Evolutionary conservation across 2,797 vertebrate species (phyloP).

Genomic region (Pipistrellus kuhlii): DNA sequence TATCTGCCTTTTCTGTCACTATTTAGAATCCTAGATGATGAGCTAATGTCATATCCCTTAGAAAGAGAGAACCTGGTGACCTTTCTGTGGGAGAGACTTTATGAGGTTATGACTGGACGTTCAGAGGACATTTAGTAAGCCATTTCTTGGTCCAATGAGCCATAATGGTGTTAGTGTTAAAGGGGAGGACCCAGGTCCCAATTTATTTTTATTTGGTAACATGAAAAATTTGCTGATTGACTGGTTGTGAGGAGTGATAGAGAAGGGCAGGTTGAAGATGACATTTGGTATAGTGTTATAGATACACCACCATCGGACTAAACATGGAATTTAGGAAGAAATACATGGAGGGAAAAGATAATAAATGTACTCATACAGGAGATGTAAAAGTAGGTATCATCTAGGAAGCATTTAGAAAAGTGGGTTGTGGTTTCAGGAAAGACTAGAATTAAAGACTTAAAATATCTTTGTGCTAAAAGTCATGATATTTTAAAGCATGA

Average conservation of each 20-base stretch:
- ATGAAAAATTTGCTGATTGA: background rate
- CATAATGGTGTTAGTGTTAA: background rate
- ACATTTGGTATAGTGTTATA: background rate
- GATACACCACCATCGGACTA: background rate
- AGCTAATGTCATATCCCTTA: background rate
- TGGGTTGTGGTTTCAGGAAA: background rate
- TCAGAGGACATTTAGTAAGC: background rate
- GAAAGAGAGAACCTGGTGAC: background rate
- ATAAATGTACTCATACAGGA: background rate
- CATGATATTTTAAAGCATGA: background rate
- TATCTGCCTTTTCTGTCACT: background rate
- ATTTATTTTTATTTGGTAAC: background rate
- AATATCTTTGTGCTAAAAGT: background rate
- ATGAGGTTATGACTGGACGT: background rate
- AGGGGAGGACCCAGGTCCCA: background rate
- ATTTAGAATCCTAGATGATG: background rate
- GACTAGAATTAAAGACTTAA: background rate
- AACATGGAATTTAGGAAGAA: background rate
- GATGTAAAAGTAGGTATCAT: background rate
- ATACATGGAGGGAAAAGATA: background rate
- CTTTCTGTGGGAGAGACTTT: background rate
- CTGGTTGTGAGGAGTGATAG: background rate
- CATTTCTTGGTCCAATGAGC: background rate
- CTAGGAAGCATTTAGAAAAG: background rate
- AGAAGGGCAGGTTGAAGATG: background rate